Percentiles rank a stretch among this genome's conserved stretches.
Conservation (phyloP, 2,797 vertebrate species). For the Pteronotus mesoamericanus region DNA sequence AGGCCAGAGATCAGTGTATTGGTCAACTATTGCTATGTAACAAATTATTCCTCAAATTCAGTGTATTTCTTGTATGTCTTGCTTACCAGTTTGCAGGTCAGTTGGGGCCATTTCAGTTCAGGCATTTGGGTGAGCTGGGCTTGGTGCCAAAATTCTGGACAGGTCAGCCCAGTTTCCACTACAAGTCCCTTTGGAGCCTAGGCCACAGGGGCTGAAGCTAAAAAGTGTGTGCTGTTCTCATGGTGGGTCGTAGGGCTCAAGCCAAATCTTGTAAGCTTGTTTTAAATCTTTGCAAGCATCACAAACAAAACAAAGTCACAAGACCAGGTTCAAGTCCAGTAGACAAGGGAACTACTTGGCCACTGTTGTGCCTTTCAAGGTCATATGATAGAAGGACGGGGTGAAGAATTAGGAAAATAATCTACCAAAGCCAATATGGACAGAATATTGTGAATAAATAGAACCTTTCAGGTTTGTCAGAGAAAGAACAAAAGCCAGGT, state of each 20-base stretch:
- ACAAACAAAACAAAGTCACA: neutral
- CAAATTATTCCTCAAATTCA: neutral
- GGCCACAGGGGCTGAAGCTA: neutral
- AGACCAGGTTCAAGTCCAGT: neutral
- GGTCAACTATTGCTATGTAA: neutral
- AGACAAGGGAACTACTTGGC: neutral
- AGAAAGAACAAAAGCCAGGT: neutral
- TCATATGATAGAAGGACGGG: neutral
- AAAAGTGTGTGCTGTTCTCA: neutral
- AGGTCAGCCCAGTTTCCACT: neutral
- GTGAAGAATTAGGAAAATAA: neutral
- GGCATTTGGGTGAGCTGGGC: neutral
- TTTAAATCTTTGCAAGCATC: neutral
- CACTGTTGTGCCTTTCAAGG: neutral
- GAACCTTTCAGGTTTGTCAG: neutral
- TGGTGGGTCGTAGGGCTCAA: neutral
- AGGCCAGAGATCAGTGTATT: neutral
- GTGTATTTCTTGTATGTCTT: neutral
- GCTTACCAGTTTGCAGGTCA: neutral
- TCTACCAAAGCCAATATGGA: neutral
- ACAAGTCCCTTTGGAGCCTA: neutral
- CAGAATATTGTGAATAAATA: neutral
- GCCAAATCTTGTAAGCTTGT: neutral
- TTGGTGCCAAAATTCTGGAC: neutral
- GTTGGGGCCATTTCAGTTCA: neutral